Evolutionary conservation across 2,113 vertebrate genomes (phyloP).

Genomic region (Sclerurus mexicanus): DNA sequence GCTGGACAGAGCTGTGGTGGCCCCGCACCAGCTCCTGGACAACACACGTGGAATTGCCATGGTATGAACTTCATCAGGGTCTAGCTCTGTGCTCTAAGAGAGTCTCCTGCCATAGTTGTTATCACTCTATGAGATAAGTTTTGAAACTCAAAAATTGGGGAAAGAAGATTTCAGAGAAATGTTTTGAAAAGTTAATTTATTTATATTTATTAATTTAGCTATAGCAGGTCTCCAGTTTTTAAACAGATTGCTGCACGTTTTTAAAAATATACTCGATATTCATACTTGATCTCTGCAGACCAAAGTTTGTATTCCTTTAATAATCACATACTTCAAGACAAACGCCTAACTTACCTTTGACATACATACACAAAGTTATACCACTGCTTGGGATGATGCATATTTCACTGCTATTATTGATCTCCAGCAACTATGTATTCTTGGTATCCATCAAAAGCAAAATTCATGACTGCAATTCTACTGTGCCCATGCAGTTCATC

Average conservation of each 20-base stretch:
- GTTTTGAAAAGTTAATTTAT: neutral
- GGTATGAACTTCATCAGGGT: neutral
- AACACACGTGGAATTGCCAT: neutral
- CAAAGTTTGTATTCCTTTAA: neutral
- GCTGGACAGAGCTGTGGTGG: neutral
- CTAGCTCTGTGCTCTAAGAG: neutral
- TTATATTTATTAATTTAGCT: neutral
- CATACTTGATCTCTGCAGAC: neutral
- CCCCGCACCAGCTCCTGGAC: neutral
- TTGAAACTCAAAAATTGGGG: neutral
- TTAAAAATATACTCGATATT: neutral
- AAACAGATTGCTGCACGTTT: neutral
- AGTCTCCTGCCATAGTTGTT: accelerated
- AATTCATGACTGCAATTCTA: neutral
- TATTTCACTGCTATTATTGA: neutral
- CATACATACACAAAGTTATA: neutral
- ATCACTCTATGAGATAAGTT: neutral
- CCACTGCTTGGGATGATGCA: neutral
- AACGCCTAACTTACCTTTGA: neutral
- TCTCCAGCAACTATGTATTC: neutral
- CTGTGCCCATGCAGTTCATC: neutral
- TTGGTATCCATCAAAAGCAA: slow-evolving; percentile 29
- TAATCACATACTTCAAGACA: neutral
- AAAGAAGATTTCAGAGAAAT: neutral
- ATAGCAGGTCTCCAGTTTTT: neutral